Conservation (phyloP, 2,797 vertebrate species). For the Myiothlypis chrysogaster region DNA sequence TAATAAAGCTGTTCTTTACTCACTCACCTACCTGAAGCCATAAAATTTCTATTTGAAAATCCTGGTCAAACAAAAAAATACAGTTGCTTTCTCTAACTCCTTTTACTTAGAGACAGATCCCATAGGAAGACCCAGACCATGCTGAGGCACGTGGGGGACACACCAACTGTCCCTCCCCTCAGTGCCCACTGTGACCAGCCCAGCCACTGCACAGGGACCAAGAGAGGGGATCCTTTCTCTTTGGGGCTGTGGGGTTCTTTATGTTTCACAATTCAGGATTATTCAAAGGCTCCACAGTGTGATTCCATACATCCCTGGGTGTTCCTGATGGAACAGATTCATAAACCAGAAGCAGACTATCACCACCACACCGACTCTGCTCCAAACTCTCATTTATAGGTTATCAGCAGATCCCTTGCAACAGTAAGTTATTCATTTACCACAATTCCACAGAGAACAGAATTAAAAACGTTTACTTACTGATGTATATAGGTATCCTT, state of each 20-base stretch:
- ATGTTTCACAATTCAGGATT: not conserved
- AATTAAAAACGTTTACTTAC: slow-evolving; percentile 78
- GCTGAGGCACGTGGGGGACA: not conserved
- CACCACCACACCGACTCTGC: not conserved
- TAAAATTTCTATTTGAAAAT: not conserved
- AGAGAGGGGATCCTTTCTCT: not conserved
- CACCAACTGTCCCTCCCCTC: not conserved
- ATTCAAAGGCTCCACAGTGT: not conserved
- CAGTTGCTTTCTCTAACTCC: not conserved
- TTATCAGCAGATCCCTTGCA: not conserved
- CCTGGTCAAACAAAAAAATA: not conserved
- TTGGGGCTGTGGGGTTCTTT: fast-evolving
- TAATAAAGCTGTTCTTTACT: not conserved
- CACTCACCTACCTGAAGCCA: not conserved
- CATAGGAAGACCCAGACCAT: fast-evolving
- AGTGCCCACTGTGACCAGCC: not conserved
- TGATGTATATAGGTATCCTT: slow-evolving; percentile 97
- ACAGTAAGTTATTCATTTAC: not conserved
- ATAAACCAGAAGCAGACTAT: not conserved
- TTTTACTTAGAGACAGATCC: not conserved
- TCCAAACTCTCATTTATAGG: not conserved
- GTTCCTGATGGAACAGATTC: not conserved
- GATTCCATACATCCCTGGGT: not conserved
- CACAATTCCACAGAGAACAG: not conserved
- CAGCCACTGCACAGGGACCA: not conserved